phyloP scores from a whole-genome alignment of 2,113 vertebrate species.

The Ceyx margarethae region DNA sequence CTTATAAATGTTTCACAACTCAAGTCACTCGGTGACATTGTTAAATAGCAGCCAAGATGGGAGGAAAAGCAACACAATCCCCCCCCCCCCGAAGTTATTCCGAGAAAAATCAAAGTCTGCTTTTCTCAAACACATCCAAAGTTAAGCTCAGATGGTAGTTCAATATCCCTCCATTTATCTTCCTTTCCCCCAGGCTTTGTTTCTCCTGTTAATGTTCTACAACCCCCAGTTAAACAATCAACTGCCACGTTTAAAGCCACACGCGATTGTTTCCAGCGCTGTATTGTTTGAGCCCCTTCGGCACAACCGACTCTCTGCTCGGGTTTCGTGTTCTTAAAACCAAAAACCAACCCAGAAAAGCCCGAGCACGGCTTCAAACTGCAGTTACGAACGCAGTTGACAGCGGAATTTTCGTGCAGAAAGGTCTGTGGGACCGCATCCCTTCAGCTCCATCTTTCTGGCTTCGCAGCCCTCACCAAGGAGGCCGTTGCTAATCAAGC shows the following conservation, averaged over 20 bases:
- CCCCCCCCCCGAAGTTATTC: neutral
- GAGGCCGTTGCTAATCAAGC: neutral
- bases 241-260: conserved; percentile 15
- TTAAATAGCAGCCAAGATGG: neutral
- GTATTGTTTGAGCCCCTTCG: neutral
- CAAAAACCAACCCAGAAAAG: neutral
- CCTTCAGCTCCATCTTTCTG: neutral
- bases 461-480: neutral
- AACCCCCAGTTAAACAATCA: neutral
- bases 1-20: neutral
- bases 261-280: neutral
- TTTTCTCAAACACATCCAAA: neutral
- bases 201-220: neutral
- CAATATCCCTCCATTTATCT: neutral
- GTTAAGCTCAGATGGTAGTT: neutral
- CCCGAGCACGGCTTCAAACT: neutral
- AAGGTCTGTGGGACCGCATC: fast-evolving
- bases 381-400: neutral
- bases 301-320: neutral
- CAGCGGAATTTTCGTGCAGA: neutral
- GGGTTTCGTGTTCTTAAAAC: neutral
- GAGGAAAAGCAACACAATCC: neutral
- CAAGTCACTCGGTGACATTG: neutral
- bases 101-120: neutral
- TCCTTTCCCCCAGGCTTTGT: neutral